A percentile compares a stretch with the other conserved stretches of the same genome.
Evolutionary conservation across 2,113 vertebrate species (phyloP).

Genomic region (Naja naja): DNA sequence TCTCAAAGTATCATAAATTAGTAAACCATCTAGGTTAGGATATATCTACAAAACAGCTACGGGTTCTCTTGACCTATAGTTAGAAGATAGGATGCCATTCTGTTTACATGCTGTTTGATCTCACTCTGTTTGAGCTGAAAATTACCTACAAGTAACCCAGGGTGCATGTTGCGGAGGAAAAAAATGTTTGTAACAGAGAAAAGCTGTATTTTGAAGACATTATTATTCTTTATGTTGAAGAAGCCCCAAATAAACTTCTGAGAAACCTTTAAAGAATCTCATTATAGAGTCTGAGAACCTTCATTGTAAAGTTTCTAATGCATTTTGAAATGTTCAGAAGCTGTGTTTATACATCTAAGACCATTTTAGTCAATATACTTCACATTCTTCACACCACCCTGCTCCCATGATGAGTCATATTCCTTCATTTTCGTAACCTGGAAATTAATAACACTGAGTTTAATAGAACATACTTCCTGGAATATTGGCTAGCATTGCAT

Average conservation of each 20-base stretch:
- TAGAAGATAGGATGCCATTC: neutral
- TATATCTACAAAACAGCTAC: neutral
- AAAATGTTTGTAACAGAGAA: neutral
- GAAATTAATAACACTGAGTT: neutral
- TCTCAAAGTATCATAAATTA: neutral
- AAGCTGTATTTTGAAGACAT: neutral
- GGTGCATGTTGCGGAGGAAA: neutral
- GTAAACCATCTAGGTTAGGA: neutral
- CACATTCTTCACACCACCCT: neutral
- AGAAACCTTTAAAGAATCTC: neutral
- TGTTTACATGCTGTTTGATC: neutral
- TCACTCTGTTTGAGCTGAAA: neutral
- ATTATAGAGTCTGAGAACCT: neutral
- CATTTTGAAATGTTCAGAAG: constrained; percentile 10
- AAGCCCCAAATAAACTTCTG: neutral
- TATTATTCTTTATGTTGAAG: neutral
- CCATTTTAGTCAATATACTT: constrained; percentile 15
- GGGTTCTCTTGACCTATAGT: neutral
- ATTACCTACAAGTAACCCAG: neutral
- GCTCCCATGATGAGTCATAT: neutral
- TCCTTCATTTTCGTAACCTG: neutral
- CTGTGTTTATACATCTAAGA: constrained; percentile 35
- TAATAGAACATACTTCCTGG: neutral
- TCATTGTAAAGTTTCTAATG: neutral
- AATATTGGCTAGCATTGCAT: neutral